Evolutionary conservation across 1,140 invertebrate species (phyloP).

Genomic region (Bombus confusus): DNA sequence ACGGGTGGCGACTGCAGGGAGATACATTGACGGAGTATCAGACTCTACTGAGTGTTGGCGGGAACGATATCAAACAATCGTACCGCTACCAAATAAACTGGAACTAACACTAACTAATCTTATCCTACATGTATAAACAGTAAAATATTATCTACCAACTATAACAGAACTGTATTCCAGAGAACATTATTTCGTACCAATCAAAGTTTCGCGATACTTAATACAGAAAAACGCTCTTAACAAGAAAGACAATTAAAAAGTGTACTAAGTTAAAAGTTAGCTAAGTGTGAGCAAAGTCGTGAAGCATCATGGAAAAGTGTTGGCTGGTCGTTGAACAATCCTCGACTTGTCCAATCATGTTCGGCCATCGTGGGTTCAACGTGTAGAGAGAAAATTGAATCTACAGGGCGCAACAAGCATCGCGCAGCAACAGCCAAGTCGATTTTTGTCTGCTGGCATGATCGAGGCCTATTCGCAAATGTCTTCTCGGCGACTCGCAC

Average conservation of each 20-base stretch:
- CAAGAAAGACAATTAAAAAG: background rate
- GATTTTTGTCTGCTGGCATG: background rate
- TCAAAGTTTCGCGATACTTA: too few relatives aligned
- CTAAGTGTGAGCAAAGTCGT: background rate
- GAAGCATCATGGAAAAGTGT: background rate
- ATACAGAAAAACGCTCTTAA: background rate
- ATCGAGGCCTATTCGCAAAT: background rate
- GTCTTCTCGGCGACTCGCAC: background rate
- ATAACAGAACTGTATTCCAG: too few relatives aligned
- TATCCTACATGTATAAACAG: too few relatives aligned
- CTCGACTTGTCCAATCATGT: background rate
- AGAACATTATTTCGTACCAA: too few relatives aligned
- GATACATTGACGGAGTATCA: too few relatives aligned
- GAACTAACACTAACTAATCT: too few relatives aligned
- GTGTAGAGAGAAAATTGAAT: background rate
- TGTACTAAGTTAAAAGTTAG: too few relatives aligned
- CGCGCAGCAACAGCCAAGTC: background rate
- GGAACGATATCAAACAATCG: too few relatives aligned
- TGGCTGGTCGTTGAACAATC: background rate
- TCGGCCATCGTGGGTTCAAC: background rate
- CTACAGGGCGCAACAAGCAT: constrained; percentile 18
- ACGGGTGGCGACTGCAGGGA: too few relatives aligned
- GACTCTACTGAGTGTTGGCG: too few relatives aligned
- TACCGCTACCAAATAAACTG: too few relatives aligned
- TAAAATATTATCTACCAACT: too few relatives aligned